Conservation (phyloP, 2,797 vertebrate genomes). For the Pseudochirops cupreus region DNA sequence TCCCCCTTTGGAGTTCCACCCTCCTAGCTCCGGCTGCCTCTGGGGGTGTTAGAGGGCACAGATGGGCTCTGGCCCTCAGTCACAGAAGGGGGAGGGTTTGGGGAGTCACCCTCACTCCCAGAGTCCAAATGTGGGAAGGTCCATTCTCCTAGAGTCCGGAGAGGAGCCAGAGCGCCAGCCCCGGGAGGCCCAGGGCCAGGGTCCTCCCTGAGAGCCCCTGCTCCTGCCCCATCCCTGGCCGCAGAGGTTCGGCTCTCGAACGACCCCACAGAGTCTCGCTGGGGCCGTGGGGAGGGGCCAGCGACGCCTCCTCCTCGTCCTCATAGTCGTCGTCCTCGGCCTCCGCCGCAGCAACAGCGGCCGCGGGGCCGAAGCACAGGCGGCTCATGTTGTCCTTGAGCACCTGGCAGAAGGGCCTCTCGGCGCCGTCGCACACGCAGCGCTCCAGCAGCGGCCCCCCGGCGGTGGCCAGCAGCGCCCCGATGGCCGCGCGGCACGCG, state of each 20-base stretch:
- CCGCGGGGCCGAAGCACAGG: slow-evolving; percentile 84
- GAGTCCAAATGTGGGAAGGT: not conserved
- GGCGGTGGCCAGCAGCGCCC: slow-evolving; percentile 88
- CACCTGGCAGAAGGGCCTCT: slow-evolving; percentile 90
- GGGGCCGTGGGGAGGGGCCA: not conserved
- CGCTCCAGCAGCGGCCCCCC: slow-evolving; percentile 86
- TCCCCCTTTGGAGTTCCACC: not conserved
- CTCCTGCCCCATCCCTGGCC: not conserved
- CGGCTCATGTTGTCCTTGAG: slow-evolving; percentile 90
- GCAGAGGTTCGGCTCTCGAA: not conserved
- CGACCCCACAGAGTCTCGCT: not conserved
- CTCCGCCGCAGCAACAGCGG: slow-evolving; percentile 79
- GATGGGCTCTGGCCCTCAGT: not conserved
- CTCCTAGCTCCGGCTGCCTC: not conserved
- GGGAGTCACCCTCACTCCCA: no score
- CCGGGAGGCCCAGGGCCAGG: not conserved
- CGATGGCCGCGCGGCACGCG: slow-evolving; percentile 87
- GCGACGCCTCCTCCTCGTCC: not conserved
- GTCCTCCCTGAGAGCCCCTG: not conserved
- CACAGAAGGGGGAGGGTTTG: not conserved
- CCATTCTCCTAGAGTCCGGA: not conserved
- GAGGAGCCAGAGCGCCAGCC: not conserved
- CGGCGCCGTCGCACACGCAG: slow-evolving; percentile 89
- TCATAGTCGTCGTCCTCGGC: slow-evolving; percentile 88
- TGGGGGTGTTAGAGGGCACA: not conserved